phyloP scores from a whole-genome alignment of 1,140 invertebrate genomes.

The Ceratoteleas bidentatus region DNA sequence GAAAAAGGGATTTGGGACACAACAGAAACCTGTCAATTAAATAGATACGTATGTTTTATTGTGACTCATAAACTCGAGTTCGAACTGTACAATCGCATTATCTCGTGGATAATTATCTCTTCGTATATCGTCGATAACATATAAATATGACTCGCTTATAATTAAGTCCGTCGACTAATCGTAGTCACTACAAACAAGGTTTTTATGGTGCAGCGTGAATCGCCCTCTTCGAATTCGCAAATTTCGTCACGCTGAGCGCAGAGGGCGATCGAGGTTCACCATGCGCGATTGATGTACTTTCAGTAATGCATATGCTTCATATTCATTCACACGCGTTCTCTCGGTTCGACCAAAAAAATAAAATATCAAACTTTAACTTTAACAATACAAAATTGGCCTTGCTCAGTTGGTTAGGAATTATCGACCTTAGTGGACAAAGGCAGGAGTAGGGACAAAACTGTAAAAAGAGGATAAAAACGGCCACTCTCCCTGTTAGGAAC shows the following conservation, averaged over 20 bases:
- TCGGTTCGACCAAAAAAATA: conserved; percentile 49
- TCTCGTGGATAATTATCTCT: conserved; percentile 59
- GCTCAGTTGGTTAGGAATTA: conserved; percentile 42
- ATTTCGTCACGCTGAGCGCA: conserved; percentile 5
- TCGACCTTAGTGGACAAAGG: conserved; percentile 10
- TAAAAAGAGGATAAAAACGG: conserved; percentile 10
- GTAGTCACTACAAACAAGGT: conserved; percentile 7
- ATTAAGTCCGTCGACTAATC: conserved; percentile 40
- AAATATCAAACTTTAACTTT: conserved; percentile 61
- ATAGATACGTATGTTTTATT: conserved; percentile 65
- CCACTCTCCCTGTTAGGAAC: conserved; percentile 48
- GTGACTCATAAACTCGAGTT: conserved; percentile 65
- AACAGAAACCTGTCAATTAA: conserved; percentile 2
- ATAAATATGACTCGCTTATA: conserved; percentile 66
- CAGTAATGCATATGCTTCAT: not conserved
- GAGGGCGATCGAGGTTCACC: conserved; percentile 67
- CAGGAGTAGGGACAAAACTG: conserved; percentile 1
- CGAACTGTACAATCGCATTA: conserved; percentile 67
- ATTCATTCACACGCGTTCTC: conserved; percentile 3
- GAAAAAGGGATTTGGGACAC: not conserved
- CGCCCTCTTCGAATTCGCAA: conserved; percentile 50
- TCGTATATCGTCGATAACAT: conserved; percentile 44
- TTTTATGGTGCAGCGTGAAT: conserved; percentile 66
- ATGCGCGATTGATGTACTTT: conserved; percentile 18
- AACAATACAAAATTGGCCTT: conserved; percentile 45